phyloP scores from a whole-genome alignment of 2,113 vertebrate species.

The Romanogobio albipinnatus region DNA sequence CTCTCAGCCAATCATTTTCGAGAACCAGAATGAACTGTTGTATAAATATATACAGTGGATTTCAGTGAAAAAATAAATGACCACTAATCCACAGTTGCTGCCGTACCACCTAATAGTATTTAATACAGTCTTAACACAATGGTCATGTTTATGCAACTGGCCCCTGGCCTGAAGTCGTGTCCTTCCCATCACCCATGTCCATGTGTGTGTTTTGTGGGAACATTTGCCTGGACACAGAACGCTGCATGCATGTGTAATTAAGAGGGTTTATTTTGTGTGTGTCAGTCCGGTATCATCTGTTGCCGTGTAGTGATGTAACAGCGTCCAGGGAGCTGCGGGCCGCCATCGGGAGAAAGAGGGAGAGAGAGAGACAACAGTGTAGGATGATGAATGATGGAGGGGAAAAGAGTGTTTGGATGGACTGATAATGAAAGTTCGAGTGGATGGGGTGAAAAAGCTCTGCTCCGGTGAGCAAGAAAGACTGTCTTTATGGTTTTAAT shows the following conservation, averaged over 20 bases:
- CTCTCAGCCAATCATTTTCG: no score
- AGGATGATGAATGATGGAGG: not conserved
- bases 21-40: no score
- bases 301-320: conserved; percentile 26
- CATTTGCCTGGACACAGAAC: not conserved
- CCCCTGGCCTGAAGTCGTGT: not conserved
- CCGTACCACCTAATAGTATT: no score
- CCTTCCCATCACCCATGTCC: not conserved
- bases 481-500: conserved; percentile 20
- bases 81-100: no score
- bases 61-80: no score
- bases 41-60: no score
- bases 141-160: no score
- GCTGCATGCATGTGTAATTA: not conserved
- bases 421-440: not conserved
- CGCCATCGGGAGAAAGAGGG: not conserved
- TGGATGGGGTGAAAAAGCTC: not conserved
- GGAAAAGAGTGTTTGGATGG: not conserved
- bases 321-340: not conserved
- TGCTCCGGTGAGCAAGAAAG: not conserved
- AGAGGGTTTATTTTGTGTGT: not conserved
- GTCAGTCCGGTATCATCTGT: not conserved
- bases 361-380: not conserved
- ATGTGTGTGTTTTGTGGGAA: not conserved
- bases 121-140: no score